Conservation (phyloP, 2,797 vertebrate genomes). For the Propithecus perrieri region DNA sequence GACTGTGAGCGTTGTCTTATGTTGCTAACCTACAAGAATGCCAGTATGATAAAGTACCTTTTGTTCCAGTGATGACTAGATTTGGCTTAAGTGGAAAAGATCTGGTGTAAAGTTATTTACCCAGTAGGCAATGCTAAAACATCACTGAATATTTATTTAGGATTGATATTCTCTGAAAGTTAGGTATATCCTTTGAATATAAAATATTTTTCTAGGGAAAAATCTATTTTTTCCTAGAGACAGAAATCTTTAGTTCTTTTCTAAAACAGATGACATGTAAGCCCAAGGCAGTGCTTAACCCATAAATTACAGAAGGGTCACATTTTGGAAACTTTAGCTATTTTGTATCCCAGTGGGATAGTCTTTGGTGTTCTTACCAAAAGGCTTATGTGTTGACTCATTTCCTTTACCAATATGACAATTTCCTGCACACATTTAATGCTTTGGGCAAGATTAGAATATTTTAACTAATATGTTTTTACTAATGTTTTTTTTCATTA, state of each 20-base stretch:
- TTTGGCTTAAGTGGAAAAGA: slow-evolving; percentile 56
- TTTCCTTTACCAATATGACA: slow-evolving; percentile 94
- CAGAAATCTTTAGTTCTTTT: slow-evolving; percentile 88
- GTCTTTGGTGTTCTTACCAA: slow-evolving; percentile 86
- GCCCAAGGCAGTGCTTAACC: slow-evolving; percentile 98
- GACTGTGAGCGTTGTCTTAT: not conserved
- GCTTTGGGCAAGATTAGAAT: slow-evolving; percentile 87
- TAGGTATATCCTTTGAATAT: slow-evolving; percentile 54
- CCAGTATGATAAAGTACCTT: slow-evolving; percentile 46
- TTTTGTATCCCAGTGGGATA: slow-evolving; percentile 92
- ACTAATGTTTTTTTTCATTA: slow-evolving; percentile 68
- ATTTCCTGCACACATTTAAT: slow-evolving; percentile 95
- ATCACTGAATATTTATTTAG: slow-evolving; percentile 62
- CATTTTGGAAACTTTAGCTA: slow-evolving; percentile 93
- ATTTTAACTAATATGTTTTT: slow-evolving; percentile 78
- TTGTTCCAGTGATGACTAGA: slow-evolving; percentile 56
- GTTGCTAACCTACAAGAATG: slow-evolving; percentile 35
- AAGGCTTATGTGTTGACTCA: slow-evolving; percentile 92
- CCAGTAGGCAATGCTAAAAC: slow-evolving; percentile 46
- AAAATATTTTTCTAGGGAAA: slow-evolving; percentile 75
- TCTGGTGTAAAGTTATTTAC: slow-evolving; percentile 15
- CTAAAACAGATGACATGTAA: slow-evolving; percentile 90
- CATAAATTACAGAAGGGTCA: slow-evolving; percentile 94
- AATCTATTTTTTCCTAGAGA: slow-evolving; percentile 77
- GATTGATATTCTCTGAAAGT: slow-evolving; percentile 33